phyloP scores from a whole-genome alignment of 37 sponge, comb jelly and placozoan species.

The Spongilla lacustris region DNA sequence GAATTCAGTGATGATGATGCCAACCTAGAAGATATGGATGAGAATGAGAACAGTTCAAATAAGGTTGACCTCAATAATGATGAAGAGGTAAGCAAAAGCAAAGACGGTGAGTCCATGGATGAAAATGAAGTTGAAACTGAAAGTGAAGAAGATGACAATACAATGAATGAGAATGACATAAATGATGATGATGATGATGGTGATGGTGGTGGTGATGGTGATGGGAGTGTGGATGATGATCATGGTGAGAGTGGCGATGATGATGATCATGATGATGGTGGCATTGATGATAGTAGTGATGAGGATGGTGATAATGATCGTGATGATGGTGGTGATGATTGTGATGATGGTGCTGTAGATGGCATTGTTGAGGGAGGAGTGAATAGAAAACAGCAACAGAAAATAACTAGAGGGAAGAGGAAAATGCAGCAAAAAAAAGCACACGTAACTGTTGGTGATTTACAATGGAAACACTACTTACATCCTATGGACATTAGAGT shows the following conservation, averaged over 20 bases:
- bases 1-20: neutral
- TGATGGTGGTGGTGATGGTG: neutral
- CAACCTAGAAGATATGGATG: neutral
- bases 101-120: neutral
- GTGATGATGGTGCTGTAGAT: neutral
- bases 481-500: neutral
- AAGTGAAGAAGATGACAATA: neutral
- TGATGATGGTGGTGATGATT: neutral
- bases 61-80: neutral
- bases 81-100: neutral
- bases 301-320: neutral
- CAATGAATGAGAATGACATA: neutral
- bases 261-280: neutral
- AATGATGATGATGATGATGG: constrained; percentile 1
- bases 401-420: neutral
- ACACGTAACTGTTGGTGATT: neutral
- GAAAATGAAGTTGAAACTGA: neutral
- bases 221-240: neutral
- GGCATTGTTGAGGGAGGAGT: neutral
- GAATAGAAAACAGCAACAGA: neutral
- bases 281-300: neutral
- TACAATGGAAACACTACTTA: neutral
- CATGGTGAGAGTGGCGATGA: neutral
- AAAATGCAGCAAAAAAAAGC: neutral
- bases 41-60: neutral